phyloP scores from a whole-genome alignment of 2,113 vertebrate genomes.

The Notarius quadriscutis region DNA sequence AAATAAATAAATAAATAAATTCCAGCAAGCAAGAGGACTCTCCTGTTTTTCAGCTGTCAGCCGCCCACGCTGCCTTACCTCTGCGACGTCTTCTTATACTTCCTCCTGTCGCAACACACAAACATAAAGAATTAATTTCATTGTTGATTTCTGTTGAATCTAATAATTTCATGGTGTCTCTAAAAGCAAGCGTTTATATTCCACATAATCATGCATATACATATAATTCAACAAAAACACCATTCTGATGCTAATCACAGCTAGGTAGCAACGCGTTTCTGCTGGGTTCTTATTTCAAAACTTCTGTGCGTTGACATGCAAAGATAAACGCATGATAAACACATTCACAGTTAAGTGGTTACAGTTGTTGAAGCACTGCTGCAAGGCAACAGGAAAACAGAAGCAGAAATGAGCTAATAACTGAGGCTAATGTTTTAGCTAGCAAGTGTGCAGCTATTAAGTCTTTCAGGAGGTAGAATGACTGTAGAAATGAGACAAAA shows the following conservation, averaged over 20 bases:
- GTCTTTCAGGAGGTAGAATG: neutral
- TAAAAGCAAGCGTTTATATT: neutral
- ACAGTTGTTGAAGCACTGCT: neutral
- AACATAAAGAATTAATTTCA: conserved; percentile 30
- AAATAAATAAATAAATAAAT: neutral
- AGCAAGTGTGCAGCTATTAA: neutral
- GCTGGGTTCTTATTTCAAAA: neutral
- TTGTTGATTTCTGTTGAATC: neutral
- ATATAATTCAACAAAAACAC: neutral
- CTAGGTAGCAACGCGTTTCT: neutral
- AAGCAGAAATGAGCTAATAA: neutral
- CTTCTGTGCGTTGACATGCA: neutral
- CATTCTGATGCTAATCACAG: neutral
- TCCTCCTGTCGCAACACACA: conserved; percentile 83
- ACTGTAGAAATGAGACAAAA: neutral
- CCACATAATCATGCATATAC: neutral
- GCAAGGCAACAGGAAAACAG: neutral
- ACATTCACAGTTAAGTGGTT: neutral
- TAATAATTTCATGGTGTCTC: neutral
- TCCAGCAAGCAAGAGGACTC: neutral
- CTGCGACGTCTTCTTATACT: conserved; percentile 99
- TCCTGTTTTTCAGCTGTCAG: neutral
- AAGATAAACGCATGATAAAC: neutral
- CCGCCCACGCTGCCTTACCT: conserved; percentile 82
- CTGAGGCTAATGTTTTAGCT: neutral